These are phyloP conservation scores for Tetrao urogallus DNA, from an alignment of 2,113 vertebrate species.

Conservation along the genomic window DNA sequence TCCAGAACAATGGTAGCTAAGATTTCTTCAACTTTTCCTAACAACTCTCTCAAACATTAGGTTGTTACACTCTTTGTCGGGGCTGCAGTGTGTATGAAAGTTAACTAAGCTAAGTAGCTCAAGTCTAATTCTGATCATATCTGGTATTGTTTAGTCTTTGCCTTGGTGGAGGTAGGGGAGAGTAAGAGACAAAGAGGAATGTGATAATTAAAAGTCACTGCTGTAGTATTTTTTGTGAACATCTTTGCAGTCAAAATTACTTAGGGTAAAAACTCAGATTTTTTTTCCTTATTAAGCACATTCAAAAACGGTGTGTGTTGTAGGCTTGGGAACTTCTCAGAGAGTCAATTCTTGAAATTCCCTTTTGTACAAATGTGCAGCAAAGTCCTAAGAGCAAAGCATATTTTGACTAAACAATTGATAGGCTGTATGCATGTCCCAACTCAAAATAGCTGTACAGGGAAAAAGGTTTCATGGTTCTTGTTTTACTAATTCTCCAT, in stretches of 20 bases:
- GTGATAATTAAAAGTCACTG: not conserved
- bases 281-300: not conserved
- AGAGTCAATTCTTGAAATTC: not conserved
- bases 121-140: not conserved
- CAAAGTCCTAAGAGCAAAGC: not conserved
- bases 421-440: not conserved
- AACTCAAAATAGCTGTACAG: not conserved
- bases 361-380: not conserved
- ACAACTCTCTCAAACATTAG: not conserved
- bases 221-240: not conserved
- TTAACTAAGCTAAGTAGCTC: not conserved
- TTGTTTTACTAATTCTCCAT: not conserved
- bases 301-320: not conserved
- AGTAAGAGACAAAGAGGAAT: not conserved
- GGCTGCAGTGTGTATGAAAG: not conserved
- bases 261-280: not conserved
- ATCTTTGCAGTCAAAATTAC: not conserved
- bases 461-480: not conserved
- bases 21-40: not conserved
- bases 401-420: not conserved
- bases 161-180: not conserved
- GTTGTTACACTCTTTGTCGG: not conserved
- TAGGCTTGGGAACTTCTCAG: not conserved
- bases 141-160: not conserved
- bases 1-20: not conserved